Base-by-base conservation (phyloP, 2,888 invertebrate species). In the Temnothorax ravouxi region DNA sequence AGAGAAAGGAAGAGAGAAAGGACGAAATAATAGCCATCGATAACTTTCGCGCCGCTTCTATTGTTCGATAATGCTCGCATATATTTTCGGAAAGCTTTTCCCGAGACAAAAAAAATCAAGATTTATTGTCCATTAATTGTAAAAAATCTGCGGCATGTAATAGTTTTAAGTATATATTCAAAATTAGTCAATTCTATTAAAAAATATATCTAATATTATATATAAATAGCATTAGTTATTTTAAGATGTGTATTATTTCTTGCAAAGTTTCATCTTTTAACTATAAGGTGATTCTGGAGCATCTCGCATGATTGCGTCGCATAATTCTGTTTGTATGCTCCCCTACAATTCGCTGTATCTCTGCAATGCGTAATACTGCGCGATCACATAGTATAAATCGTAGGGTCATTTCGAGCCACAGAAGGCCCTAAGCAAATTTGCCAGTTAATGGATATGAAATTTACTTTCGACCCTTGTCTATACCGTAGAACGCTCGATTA, bases 401-500 rank as follows among this genome's bases (percentile, higher is more conserved):
- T 47, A 50, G 59, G 59, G 18, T 47, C 59, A 69, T 79, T 56
- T 47, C 38, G 25, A 13, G 47, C 56, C 54, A 52, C 56, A 47
- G 59, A 59, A 80, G 67, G 56, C 34, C 34, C 44, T 79, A 79
- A 69, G 71, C 79, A 80, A 80, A 80, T 80, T 80, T 79, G 69
- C 79, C 44, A 21, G 69, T 41, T 71, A 80, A 80, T 80, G 79
- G 79, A 80, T 71, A 59, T 61, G 47, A 71, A 80, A 80, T 80
- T 80, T 80, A 80, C 52, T 66, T 67, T 66, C 71, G 41, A 47
- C 47, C 52, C 74, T 29, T 41, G 47, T n/a, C 34, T 29, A 15
- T 44, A 41, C 34, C 15, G 13, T n/a, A 34, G 56, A 47, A 75
- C 77, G 74, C 83, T 86, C 88, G 90, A 91, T 91, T 88, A 91